Base-by-base conservation (phyloP, 1,140 invertebrate species). In the Drosophila tropicalis region DNA sequence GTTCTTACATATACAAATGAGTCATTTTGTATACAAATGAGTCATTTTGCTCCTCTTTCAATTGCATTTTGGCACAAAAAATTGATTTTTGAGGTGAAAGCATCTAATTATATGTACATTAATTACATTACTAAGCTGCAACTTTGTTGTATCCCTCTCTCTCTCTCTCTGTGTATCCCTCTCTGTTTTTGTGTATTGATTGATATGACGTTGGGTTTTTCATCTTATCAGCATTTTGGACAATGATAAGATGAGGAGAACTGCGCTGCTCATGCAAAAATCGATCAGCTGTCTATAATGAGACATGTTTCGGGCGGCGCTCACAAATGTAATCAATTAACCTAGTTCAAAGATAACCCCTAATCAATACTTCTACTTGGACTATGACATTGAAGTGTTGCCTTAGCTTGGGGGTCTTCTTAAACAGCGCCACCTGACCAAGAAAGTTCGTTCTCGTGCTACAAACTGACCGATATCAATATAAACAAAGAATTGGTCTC, bases 281-380 rank as follows among this genome's bases (percentile, higher is more conserved):
- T 86, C 82, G 82, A 86, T 86, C 82, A 86, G 83, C 79, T 86
- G 82, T 86, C 83, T 36, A 70, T 85, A 86, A 85, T 84, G 81
- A 62, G 76, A 79, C 76, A 66, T 80, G 72, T 51, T 51, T 51
- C 44, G 19, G 44, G 44, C 44, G 44, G 17, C 44, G 44, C 44
- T 86, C 61, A 54, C 56, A 56, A 61, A 55, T 67, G 71, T 79
- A 87, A 86, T 87, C 83, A 86, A 86, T 86, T 82, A 87, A 66
- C 79, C 68, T 62, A 68, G 44, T 51, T 54, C 12, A 12, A 67
- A 71, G 83, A 86, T 79, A 86, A 56, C 75, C 44, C 75, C 44
- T 22, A 87, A 86, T 87, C 82, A 86, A 82, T 66, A 81, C 19
- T 36, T 36, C 34, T 36, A 17, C 17, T 47, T 22, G 10, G 10